Evolutionary conservation across 2,888 invertebrate species (phyloP).

Genomic region (Ochlodes sylvanus): DNA sequence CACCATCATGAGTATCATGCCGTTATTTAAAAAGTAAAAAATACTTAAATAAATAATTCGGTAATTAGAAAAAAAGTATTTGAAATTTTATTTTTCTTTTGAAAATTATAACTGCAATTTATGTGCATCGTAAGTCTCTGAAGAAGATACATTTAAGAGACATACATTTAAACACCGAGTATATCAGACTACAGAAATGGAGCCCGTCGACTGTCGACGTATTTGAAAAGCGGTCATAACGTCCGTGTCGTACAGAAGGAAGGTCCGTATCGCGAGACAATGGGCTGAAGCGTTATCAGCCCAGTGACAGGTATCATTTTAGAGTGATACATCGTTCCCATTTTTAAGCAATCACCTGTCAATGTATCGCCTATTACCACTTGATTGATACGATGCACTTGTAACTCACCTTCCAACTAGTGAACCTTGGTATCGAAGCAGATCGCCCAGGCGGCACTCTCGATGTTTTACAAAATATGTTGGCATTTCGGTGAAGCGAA

Average conservation of each 20-base stretch:
- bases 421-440: slow-evolving; percentile 40
- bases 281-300: slow-evolving; percentile 38
- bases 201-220: too few species aligned
- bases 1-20: too few species aligned
- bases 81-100: too few species aligned
- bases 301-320: slow-evolving; percentile 40
- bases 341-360: slow-evolving; percentile 42
- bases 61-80: too few species aligned
- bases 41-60: too few species aligned
- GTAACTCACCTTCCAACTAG: slow-evolving; percentile 28
- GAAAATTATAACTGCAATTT: too few species aligned
- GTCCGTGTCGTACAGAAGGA: neutral
- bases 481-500: slow-evolving; percentile 24
- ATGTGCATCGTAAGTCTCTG: too few species aligned
- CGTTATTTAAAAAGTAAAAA: too few species aligned
- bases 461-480: slow-evolving; percentile 29
- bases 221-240: neutral
- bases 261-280: slow-evolving; percentile 17
- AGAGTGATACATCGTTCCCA: slow-evolving; percentile 46
- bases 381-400: slow-evolving; percentile 37
- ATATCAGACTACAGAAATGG: too few species aligned
- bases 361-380: slow-evolving; percentile 36
- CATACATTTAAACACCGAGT: too few species aligned
- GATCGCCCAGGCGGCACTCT: slow-evolving; percentile 24
- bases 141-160: too few species aligned